phyloP scores from a whole-genome alignment of 2,797 vertebrate species.

The Sphenodon punctatus region DNA sequence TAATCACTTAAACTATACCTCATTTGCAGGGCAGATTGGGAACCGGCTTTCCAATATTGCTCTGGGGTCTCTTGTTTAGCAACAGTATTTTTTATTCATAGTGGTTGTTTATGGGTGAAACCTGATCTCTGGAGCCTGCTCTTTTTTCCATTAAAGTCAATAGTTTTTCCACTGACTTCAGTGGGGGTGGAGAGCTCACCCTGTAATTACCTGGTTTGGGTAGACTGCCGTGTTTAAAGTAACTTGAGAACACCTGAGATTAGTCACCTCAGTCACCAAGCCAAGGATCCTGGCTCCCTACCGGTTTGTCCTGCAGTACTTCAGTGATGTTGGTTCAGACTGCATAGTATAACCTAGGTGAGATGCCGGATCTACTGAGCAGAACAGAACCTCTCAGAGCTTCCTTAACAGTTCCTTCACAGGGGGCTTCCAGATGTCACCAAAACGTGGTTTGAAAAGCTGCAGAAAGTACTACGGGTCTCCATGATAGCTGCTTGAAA shows the following conservation, averaged over 20 bases:
- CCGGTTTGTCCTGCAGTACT: background rate
- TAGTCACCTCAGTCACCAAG: background rate
- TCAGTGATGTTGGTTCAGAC: background rate
- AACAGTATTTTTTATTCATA: background rate
- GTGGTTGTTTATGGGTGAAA: background rate
- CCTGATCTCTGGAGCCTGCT: background rate
- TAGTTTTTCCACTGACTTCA: background rate
- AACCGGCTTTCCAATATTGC: background rate
- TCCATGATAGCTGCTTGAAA: too few species aligned
- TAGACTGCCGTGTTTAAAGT: background rate
- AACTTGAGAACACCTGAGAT: background rate
- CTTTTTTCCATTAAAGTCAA: rapidly evolving
- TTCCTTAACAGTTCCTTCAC: background rate
- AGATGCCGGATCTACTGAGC: background rate
- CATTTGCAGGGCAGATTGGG: background rate
- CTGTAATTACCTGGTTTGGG: background rate
- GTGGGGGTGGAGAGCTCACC: background rate
- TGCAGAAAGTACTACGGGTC: too few species aligned
- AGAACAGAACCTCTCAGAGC: too few species aligned
- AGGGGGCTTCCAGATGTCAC: too few species aligned
- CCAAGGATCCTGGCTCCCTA: background rate
- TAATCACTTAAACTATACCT: background rate
- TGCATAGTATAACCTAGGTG: background rate
- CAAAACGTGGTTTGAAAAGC: too few species aligned
- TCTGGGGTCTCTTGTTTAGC: background rate